Evolutionary conservation across 2,797 vertebrate genomes (phyloP), one percentile per base, ranked within the genome.

Genomic region (Oreochromis mossambicus): DNA sequence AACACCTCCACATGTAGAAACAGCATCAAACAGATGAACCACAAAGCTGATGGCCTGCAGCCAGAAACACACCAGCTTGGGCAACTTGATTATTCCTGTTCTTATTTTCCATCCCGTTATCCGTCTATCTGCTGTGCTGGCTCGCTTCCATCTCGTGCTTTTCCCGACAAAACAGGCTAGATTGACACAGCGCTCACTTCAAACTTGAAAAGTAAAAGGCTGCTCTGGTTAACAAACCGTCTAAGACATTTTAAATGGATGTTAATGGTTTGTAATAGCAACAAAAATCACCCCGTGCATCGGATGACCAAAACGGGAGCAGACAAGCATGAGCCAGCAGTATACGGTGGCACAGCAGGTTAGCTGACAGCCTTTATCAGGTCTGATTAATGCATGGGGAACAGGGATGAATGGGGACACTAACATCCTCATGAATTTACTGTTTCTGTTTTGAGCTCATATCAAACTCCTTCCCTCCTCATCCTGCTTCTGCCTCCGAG

Each of bases 41-140:
- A 8, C 58, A 4, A 80, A 66, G 81, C 78, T 3, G 32, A 75
- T 34, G 83, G 87, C 89, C 58, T 19, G 83, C 84, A 88, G 89
- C 87, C 82, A 88, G 21, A 85, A 34, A 66, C 51, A 46, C 34
- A 36, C 79, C 68, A 12, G 79, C 83, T 43, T 5, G 48, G 52
- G 58, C 52, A 6, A 79, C 84, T 77, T 70, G 79, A 85, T 84
- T 41, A 76, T 61, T 78, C 54, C 43, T 63, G 46, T 4, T 80
- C 85, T 84, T 77, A 77, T 61, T 87, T 79, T 81, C 66, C 29
- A 13, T 79, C 75, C 61, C 7, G 4, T 77, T 50, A 77, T 84
- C 66, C 3, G 8, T 54, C 43, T 8, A 17, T 82, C 52, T 55
- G 82, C 86, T 70, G 50, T 38, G 61, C 79, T 78, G 84, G 77